A percentile compares a stretch with the other conserved stretches of the same genome.
Evolutionary conservation across 2,888 invertebrate species (phyloP).

Genomic region (Hydriomena furcata): DNA sequence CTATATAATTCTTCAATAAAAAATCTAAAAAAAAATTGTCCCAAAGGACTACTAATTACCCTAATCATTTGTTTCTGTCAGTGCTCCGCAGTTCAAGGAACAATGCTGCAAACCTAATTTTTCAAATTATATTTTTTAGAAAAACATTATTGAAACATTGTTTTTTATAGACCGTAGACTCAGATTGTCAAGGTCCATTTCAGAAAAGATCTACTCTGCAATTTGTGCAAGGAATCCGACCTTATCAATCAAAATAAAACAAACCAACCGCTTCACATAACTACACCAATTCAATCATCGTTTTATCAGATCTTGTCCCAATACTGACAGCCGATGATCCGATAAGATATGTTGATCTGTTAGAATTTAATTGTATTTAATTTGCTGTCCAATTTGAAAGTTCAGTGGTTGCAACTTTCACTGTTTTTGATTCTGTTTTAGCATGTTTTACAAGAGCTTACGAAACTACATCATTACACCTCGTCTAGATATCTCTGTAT

Average conservation of each 20-base stretch:
- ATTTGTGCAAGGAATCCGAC: conserved; percentile 24
- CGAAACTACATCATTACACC: conserved; percentile 7
- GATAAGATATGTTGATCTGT: conserved; percentile 45
- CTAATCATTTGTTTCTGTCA: neutral
- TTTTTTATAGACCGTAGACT: no score
- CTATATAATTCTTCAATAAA: no score
- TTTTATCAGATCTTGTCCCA: conserved; percentile 41
- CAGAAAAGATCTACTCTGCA: neutral
- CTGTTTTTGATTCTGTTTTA: conserved; percentile 26
- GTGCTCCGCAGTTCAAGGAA: no score
- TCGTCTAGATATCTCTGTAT: conserved; percentile 1
- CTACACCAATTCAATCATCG: conserved; percentile 42
- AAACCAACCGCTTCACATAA: conserved; percentile 35
- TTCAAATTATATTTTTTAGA: no score
- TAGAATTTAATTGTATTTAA: conserved; percentile 47
- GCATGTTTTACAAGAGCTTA: conserved; percentile 21
- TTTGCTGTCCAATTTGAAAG: conserved; percentile 39
- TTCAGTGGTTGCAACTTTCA: conserved; percentile 37
- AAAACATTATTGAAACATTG: no score
- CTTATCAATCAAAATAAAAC: conserved; percentile 33
- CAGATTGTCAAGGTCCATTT: no score
- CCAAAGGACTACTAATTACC: no score
- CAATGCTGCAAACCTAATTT: no score
- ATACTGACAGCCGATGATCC: conserved; percentile 28
- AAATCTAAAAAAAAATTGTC: no score